Conservation (phyloP, 2,797 vertebrate genomes). For the Anabacerthia variegaticeps region DNA sequence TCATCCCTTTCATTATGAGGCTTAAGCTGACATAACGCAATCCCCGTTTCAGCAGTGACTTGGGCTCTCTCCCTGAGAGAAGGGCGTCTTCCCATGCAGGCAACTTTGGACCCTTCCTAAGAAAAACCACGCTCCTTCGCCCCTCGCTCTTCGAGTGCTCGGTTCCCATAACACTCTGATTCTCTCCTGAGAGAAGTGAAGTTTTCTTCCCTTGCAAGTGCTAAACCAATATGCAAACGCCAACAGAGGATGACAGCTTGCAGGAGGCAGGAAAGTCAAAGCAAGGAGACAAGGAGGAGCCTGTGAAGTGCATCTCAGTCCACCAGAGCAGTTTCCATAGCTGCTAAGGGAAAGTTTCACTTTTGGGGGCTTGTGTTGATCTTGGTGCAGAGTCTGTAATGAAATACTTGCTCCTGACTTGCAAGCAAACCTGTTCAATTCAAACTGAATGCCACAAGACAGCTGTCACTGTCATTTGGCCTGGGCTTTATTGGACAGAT, state of each 20-base stretch:
- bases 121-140: slow-evolving; percentile 19
- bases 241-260: not conserved
- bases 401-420: slow-evolving; percentile 69
- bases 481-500: slow-evolving; percentile 81
- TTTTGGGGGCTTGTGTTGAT: slow-evolving; percentile 45
- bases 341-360: slow-evolving; percentile 21
- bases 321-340: not conserved
- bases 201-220: slow-evolving; percentile 4
- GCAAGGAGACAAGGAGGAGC: slow-evolving; percentile 51
- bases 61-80: slow-evolving; percentile 75
- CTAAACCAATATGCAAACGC: not conserved
- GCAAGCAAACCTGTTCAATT: slow-evolving; percentile 76
- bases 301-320: slow-evolving; percentile 36
- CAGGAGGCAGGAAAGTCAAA: slow-evolving; percentile 4
- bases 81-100: slow-evolving; percentile 76
- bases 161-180: slow-evolving; percentile 79
- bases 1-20: slow-evolving; percentile 85
- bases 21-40: slow-evolving; percentile 82
- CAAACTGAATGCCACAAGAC: slow-evolving; percentile 80
- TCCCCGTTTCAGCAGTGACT: slow-evolving; percentile 74
- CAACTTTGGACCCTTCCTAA: slow-evolving; percentile 68
- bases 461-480: slow-evolving; percentile 92
- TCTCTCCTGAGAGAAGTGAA: not conserved
- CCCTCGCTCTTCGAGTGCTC: slow-evolving; percentile 78
- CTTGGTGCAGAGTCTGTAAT: slow-evolving; percentile 71